These are phyloP conservation scores for Horisme vitalbata DNA, from an alignment of 2,888 invertebrate genomes.

Conservation along the genomic window DNA sequence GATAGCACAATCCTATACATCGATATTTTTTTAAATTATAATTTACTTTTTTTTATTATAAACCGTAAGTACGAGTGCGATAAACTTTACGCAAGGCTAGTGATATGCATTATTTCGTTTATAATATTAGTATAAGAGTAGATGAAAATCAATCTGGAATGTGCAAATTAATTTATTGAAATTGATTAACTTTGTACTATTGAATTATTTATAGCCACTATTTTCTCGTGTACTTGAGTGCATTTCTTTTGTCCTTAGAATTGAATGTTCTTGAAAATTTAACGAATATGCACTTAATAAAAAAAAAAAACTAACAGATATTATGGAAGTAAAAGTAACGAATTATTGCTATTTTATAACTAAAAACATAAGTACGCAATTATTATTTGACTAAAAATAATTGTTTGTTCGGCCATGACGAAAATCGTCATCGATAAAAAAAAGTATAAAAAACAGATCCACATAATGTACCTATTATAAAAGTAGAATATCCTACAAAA, in stretches of 20 bases:
- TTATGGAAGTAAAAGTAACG: conserved; percentile 22
- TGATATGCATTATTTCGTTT: conserved; percentile 57
- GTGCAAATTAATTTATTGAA: conserved; percentile 22
- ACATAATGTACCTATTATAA: conserved; percentile 54
- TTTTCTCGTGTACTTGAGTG: not conserved
- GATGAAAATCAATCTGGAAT: conserved; percentile 45
- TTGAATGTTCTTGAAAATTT: too few relatives aligned
- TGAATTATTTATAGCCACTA: conserved; percentile 6
- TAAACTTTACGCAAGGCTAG: conserved; percentile 51
- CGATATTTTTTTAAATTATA: conserved; percentile 24
- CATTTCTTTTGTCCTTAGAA: not conserved
- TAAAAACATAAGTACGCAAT: conserved; percentile 36
- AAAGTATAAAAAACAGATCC: conserved; percentile 68
- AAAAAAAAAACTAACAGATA: too few relatives aligned
- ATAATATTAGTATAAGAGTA: conserved; percentile 34
- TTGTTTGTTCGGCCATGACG: conserved; percentile 44
- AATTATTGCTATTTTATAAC: conserved; percentile 23
- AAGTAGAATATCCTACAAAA: conserved; percentile 67
- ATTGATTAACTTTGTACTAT: conserved; percentile 15
- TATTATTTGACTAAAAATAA: conserved; percentile 38
- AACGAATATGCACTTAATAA: too few relatives aligned
- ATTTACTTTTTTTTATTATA: conserved; percentile 44
- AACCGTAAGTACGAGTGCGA: conserved; percentile 55
- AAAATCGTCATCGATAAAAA: conserved; percentile 44
- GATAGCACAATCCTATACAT: not conserved